Percentiles rank a stretch among this genome's conserved stretches.
These are phyloP conservation scores for Istiophorus platypterus DNA, from an alignment of 2,113 vertebrate genomes.

Conservation along the genomic window DNA sequence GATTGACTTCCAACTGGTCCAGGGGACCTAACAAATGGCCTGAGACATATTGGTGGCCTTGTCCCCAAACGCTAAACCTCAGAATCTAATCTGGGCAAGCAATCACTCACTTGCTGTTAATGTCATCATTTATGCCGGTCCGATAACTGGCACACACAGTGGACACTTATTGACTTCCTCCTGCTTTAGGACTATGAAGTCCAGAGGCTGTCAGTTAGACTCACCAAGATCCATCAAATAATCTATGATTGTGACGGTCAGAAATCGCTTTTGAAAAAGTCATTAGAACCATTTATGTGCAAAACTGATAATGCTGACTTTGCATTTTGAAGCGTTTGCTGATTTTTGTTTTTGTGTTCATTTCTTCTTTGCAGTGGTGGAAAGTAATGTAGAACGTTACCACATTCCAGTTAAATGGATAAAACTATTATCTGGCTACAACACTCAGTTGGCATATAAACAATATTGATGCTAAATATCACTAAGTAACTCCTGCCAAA, in stretches of 20 bases:
- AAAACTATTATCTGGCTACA: not conserved
- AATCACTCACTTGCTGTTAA: constrained; percentile 76
- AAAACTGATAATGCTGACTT: constrained; percentile 26
- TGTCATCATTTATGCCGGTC: constrained; percentile 68
- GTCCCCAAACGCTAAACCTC: constrained; percentile 52
- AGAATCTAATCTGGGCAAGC: constrained; percentile 62
- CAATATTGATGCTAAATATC: not conserved
- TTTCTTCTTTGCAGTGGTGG: not conserved
- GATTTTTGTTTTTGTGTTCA: not conserved
- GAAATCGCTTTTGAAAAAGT: constrained; percentile 18
- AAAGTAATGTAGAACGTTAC: not conserved
- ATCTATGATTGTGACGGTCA: constrained; percentile 12
- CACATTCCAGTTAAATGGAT: not conserved
- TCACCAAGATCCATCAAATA: constrained; percentile 36
- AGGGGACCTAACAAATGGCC: constrained; percentile 50
- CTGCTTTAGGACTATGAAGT: constrained; percentile 58
- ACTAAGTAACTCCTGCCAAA: not conserved
- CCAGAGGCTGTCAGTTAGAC: constrained; percentile 47
- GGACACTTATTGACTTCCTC: constrained; percentile 65
- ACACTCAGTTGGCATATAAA: not conserved
- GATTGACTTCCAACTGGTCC: constrained; percentile 60
- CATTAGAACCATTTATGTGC: constrained; percentile 32
- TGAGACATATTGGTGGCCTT: constrained; percentile 63
- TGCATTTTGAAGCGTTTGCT: not conserved
- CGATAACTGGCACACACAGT: constrained; percentile 62